These are phyloP conservation scores for Adelphocoris suturalis DNA, from an alignment of 2,888 invertebrate species.

Conservation along the genomic window DNA sequence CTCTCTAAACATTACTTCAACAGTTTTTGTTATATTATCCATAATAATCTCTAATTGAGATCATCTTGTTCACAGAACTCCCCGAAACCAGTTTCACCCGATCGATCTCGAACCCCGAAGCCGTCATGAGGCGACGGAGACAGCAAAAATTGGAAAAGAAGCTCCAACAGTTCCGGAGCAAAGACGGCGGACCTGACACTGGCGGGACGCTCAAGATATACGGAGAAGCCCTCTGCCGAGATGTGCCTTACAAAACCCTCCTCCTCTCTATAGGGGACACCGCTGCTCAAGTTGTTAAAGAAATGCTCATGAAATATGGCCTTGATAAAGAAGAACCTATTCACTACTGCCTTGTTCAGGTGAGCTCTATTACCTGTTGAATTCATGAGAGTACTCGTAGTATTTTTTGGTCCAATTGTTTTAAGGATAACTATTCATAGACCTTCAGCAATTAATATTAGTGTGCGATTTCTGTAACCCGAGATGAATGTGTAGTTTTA, in stretches of 20 bases:
- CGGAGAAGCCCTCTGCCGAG: constrained; percentile 96
- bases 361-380: constrained; percentile 78
- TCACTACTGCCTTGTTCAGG: constrained; percentile 97
- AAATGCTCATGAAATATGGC: constrained; percentile 98
- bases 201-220: constrained; percentile 96
- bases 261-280: constrained; percentile 95
- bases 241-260: constrained; percentile 98
- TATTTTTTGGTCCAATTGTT: too few relatives aligned
- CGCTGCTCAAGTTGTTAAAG: constrained; percentile 94
- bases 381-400: too few relatives aligned
- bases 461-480: too few relatives aligned
- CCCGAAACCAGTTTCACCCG: constrained; percentile 99
- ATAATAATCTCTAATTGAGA: background rate
- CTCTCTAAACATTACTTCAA: too few relatives aligned
- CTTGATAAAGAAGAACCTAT: constrained; percentile 92
- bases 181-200: constrained; percentile 96
- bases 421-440: too few relatives aligned
- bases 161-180: constrained; percentile 95
- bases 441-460: too few relatives aligned
- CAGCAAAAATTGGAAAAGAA: constrained; percentile 98
- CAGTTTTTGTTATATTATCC: too few relatives aligned
- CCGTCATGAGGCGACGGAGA: constrained; percentile 97
- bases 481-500: too few relatives aligned
- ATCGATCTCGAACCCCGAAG: constrained; percentile 99
- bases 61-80: constrained; percentile 84